A percentile compares a stretch with the other conserved stretches of the same genome.
These are phyloP conservation scores for Aporophyla lueneburgensis DNA, from an alignment of 2,888 invertebrate genomes.

Conservation along the genomic window DNA sequence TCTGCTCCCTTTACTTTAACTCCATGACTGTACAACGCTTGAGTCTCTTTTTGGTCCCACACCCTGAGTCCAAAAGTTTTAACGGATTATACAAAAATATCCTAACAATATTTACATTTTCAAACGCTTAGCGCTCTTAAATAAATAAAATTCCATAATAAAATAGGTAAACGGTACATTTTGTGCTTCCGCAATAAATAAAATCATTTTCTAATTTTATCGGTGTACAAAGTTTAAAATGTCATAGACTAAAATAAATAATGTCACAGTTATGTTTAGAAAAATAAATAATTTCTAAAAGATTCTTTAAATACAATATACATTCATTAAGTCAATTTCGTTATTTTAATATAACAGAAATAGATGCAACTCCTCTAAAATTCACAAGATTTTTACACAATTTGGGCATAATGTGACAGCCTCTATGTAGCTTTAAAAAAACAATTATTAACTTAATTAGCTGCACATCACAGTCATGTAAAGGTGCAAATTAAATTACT, in stretches of 20 bases:
- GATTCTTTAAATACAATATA: conserved; percentile 49
- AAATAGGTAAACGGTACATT: conserved; percentile 41
- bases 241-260: conserved; percentile 46
- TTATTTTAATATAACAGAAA: conserved; percentile 1
- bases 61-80: conserved; percentile 50
- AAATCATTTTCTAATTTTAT: conserved; percentile 34
- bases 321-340: conserved; percentile 12
- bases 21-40: conserved; percentile 12
- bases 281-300: conserved; percentile 51
- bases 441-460: conserved; percentile 40
- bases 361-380: conserved; percentile 13
- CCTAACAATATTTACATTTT: conserved; percentile 66
- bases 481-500: conserved; percentile 34
- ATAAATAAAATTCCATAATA: conserved; percentile 36
- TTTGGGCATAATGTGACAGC: conserved; percentile 46
- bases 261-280: conserved; percentile 25
- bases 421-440: conserved; percentile 9
- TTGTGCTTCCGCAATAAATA: conserved; percentile 63
- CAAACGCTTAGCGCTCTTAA: conserved; percentile 51
- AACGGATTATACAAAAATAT: conserved; percentile 63
- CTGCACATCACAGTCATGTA: conserved; percentile 44
- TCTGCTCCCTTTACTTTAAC: not conserved
- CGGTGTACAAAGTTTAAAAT: conserved; percentile 30
- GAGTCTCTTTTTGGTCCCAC: conserved; percentile 62
- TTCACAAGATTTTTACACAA: conserved; percentile 17